Evolutionary conservation across 2,113 vertebrate genomes (phyloP).

Genomic region (Heptranchias perlo): DNA sequence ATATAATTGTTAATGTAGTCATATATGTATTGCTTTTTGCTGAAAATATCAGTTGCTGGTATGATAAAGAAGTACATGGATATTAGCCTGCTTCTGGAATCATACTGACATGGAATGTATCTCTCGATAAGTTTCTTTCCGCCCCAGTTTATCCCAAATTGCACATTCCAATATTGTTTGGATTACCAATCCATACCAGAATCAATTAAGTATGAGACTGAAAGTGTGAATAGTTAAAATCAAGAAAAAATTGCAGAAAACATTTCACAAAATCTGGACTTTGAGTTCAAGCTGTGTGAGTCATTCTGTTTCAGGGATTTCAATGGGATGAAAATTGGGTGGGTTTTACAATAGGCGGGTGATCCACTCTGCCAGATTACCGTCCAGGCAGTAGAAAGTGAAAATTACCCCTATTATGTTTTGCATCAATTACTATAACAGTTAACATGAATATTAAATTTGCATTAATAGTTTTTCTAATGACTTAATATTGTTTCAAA

Average conservation of each 20-base stretch:
- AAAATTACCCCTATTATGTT: neutral
- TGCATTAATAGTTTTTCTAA: neutral
- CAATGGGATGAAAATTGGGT: neutral
- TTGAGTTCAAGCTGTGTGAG: neutral
- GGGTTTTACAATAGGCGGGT: neutral
- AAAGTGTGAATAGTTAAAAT: neutral
- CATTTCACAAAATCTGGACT: neutral
- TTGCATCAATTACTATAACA: neutral
- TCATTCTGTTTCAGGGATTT: neutral
- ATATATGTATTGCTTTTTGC: too few species aligned
- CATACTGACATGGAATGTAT: too few species aligned
- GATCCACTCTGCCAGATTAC: neutral
- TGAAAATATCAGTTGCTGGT: too few species aligned
- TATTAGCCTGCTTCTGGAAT: too few species aligned
- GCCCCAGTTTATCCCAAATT: neutral
- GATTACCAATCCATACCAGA: neutral
- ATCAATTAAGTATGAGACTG: neutral
- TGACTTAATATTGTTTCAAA: slow-evolving; percentile 33
- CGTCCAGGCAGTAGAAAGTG: neutral
- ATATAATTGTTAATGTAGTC: too few species aligned
- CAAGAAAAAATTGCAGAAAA: neutral
- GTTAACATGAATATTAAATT: neutral
- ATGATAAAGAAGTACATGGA: too few species aligned
- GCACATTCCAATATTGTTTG: neutral
- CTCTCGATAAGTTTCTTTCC: neutral